Evolutionary conservation across 2,113 vertebrate genomes (phyloP), one percentile per base, ranked within the genome.

Genomic region (Malurus alboscapulatus): DNA sequence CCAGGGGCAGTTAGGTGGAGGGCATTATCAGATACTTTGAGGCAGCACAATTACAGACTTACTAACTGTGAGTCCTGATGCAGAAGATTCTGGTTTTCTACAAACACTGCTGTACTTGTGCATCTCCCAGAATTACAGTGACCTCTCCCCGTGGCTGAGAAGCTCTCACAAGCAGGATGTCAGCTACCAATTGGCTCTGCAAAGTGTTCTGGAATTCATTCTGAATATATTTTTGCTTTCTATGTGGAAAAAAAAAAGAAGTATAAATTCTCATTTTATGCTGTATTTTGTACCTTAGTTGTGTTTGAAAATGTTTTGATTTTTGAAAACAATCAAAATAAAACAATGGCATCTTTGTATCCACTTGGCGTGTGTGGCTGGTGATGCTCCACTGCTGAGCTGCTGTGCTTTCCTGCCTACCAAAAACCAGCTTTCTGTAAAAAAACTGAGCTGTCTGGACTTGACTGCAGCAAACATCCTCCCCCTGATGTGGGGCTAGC

Each of bases 231-330:
- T 96, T 97, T 97, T 95, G 97, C 97, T 97, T 97, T 97, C 94
- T 95, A 96, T 94, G 95, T 97, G 97, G 82, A 62, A 45, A 81
- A 93, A 84, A 88, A 78, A 74, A 91, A 92, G 81, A 96, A 93
- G 81, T 97, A 95, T 96, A 96, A 97, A 97, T 92, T 91, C 96
- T 97, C 97, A 97, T 97, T 97, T 97, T 97, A 97, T 95, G 97
- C 97, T 98, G 97, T 98, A 97, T 98, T 98, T 98, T 98, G 97
- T 98, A 97, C 94, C 97, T 97, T 97, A 97, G 97, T 97, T 98
- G 96, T 98, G 96, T 97, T 97, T 97, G 97, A 94, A 97, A 97
- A 98, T 94, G 83, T 96, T 97, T 94, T 97, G 96, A 97, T 97
- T 97, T 97, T 98, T 97, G 94, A 94, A 98, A 97, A 97, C 96